Base-by-base conservation (phyloP, 2,888 invertebrate species). In the Andrena praecox region DNA sequence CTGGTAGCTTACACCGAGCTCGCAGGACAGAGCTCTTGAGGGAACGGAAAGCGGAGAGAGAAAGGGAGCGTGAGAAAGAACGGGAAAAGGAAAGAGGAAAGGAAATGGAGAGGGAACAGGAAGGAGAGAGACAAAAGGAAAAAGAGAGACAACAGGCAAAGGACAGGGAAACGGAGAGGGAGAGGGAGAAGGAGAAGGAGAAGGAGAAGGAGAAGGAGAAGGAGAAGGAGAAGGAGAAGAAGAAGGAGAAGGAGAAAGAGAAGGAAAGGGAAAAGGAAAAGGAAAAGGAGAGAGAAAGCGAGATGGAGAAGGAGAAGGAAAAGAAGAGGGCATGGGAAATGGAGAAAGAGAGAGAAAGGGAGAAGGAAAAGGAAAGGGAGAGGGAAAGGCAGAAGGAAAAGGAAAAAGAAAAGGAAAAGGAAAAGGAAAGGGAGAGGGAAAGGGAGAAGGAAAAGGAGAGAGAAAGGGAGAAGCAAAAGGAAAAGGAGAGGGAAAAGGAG, bases 1-100 rank as follows among this genome's bases (percentile, higher is more conserved):
- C 92, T 6, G 92, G 92, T 59, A 92, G 92, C 79, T 79, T 92
- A 35, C 91, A 92, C 82, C 89, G 92, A 16, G 91, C 92, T 6
- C 85, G 91, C 8, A 85, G 91, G 27, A 90, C 90, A 86, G 92
- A 92, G 56, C 86, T 92, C 42, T 73, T 91, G 66, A 80, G 84
- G 27, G 91, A 92, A 29, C 84, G 91, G 16, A 92, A 92, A 69
- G 91, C 90, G 27, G 91, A 89, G 31, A 84, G 90, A 66, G 91
- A 91, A 33, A 84, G 85, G 16, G 90, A 91, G 63, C 86, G 90
- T 0, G 87, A 87, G 20, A 83, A 80, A 24, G 87, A 84, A 29
- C 73, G 85, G 8, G 87, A 89, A 16, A 89, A 78, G 33, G 89
- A 90, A 5, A 77, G 86, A 10, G 85, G 85, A 0, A 79, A 59